A percentile compares a stretch with the other conserved stretches of the same genome.
Conservation (phyloP, 2,888 invertebrate genomes). For the Pedicia rivosa region DNA sequence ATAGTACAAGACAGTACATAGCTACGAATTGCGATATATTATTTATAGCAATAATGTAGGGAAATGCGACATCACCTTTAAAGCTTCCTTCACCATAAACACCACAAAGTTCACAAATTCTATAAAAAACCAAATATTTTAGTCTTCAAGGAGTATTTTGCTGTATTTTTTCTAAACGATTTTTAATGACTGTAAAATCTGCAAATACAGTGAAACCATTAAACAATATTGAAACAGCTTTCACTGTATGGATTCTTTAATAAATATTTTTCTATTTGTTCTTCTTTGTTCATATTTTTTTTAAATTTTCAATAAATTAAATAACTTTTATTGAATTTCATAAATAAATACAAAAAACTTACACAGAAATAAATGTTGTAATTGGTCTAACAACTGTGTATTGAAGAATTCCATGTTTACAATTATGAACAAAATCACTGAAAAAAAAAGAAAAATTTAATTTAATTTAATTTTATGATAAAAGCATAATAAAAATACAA, state of each 20-base stretch:
- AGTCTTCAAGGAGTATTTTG: slow-evolving; percentile 2
- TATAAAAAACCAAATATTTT: slow-evolving; percentile 25
- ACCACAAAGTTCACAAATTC: slow-evolving; percentile 67
- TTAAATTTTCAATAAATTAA: neutral
- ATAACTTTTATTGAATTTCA: neutral
- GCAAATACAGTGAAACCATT: no score
- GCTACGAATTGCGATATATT: slow-evolving; percentile 91
- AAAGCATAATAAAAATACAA: slow-evolving; percentile 12
- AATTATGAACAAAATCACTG: slow-evolving; percentile 82
- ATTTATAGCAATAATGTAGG: slow-evolving; percentile 75
- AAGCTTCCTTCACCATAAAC: slow-evolving; percentile 90
- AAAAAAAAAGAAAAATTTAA: no score
- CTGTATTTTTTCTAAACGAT: slow-evolving; percentile 10
- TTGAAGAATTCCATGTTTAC: slow-evolving; percentile 92
- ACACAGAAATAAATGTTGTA: slow-evolving; percentile 81
- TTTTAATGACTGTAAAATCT: no score
- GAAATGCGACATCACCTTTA: slow-evolving; percentile 68
- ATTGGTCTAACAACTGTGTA: slow-evolving; percentile 85
- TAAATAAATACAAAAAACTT: slow-evolving; percentile 28
- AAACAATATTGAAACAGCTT: no score
- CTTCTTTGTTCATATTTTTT: neutral
- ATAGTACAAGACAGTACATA: slow-evolving; percentile 90
- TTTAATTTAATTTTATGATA: no score
- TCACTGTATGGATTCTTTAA: no score
- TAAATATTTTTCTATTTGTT: no score